phyloP scores from a whole-genome alignment of 2,888 invertebrate genomes.

The Apomyelois bistriatella region DNA sequence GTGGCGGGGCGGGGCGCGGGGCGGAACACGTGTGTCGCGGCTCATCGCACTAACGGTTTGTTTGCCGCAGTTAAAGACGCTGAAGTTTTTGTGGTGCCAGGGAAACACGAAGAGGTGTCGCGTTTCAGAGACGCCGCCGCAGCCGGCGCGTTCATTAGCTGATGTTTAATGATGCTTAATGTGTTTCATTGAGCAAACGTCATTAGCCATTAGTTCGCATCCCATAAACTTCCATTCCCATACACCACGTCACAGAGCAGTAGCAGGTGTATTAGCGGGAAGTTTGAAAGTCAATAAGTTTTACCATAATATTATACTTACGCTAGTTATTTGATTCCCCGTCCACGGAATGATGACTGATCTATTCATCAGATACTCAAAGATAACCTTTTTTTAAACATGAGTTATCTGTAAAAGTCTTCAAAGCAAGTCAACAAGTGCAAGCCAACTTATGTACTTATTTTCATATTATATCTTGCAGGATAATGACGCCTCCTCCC shows the following conservation, averaged over 20 bases:
- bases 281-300: background rate
- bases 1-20: slow-evolving; percentile 23
- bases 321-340: too few species aligned
- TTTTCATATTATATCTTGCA: too few species aligned
- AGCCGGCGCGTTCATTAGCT: slow-evolving; percentile 35
- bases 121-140: slow-evolving; percentile 19
- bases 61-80: slow-evolving; percentile 31
- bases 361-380: too few species aligned
- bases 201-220: slow-evolving; percentile 36
- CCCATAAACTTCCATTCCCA: slow-evolving; percentile 12
- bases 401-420: too few species aligned
- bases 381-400: too few species aligned
- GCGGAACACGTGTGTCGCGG: slow-evolving; percentile 26
- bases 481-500: too few species aligned
- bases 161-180: slow-evolving; percentile 31
- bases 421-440: too few species aligned
- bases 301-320: too few species aligned
- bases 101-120: background rate
- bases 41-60: slow-evolving; percentile 49
- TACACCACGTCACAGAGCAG: too few species aligned
- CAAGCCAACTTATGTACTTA: too few species aligned
- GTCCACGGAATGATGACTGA: too few species aligned
- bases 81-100: slow-evolving; percentile 27
- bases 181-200: slow-evolving; percentile 31
- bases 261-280: background rate